phyloP scores from a whole-genome alignment of 37 sponge, comb jelly and placozoan species.

The Amphimedon queenslandica region DNA sequence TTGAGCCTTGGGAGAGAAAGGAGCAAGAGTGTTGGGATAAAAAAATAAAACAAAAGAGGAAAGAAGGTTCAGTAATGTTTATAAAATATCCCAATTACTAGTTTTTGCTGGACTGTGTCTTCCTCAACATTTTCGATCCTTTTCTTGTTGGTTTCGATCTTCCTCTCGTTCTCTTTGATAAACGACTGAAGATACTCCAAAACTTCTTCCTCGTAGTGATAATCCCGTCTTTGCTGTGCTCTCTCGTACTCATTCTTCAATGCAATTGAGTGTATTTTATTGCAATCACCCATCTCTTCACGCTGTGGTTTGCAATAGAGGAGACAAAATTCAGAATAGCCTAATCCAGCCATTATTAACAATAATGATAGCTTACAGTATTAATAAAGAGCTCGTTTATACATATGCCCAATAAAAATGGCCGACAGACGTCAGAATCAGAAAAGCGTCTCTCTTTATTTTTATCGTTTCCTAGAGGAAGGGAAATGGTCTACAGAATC shows the following conservation, averaged over 20 bases:
- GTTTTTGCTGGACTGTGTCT: slow-evolving; percentile 72
- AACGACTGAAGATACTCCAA: slow-evolving; percentile 55
- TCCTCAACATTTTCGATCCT: slow-evolving; percentile 75
- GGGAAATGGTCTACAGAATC: not conserved
- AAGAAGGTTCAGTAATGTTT: not conserved
- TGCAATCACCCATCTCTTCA: slow-evolving; percentile 85
- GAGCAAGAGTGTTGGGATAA: not conserved
- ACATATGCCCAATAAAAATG: slow-evolving; percentile 89
- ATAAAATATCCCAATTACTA: not conserved
- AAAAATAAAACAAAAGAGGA: not conserved
- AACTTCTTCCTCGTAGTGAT: slow-evolving; percentile 94
- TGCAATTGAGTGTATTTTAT: slow-evolving; percentile 83
- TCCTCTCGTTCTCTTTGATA: slow-evolving; percentile 83
- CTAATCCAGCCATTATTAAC: not conserved
- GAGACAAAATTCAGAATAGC: not conserved
- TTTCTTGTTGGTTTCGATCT: slow-evolving; percentile 84
- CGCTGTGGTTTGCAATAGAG: slow-evolving; percentile 40
- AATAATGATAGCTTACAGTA: slow-evolving; percentile 63
- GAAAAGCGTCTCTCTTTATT: slow-evolving; percentile 66
- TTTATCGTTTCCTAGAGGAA: slow-evolving; percentile 41
- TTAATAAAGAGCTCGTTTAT: slow-evolving; percentile 94
- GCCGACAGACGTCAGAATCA: slow-evolving; percentile 89
- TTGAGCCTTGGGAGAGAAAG: slow-evolving; percentile 34
- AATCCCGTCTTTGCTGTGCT: slow-evolving; percentile 82
- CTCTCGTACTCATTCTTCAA: slow-evolving; percentile 84